These are phyloP conservation scores for Uropsilus gracilis DNA, from an alignment of 2,113 vertebrate species.

Conservation along the genomic window DNA sequence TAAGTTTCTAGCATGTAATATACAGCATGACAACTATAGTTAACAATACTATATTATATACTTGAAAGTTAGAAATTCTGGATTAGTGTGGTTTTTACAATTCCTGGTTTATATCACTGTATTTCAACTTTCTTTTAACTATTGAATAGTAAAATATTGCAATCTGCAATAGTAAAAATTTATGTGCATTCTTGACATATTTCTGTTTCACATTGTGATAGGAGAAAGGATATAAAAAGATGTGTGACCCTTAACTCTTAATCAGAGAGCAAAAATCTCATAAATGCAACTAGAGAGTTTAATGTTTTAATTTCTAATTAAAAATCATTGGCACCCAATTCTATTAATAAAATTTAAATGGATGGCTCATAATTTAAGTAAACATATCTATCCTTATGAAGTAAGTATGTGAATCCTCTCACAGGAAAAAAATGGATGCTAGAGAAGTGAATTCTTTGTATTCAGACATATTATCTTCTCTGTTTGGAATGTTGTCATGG, in stretches of 20 bases:
- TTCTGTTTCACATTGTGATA: slow-evolving; percentile 65
- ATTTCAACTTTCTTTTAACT: slow-evolving; percentile 69
- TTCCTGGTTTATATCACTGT: not conserved
- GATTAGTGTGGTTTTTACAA: slow-evolving; percentile 15
- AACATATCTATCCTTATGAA: slow-evolving; percentile 31
- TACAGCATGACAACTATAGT: not conserved
- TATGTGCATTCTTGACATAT: slow-evolving; percentile 70
- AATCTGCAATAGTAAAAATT: slow-evolving; percentile 57
- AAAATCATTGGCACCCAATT: not conserved
- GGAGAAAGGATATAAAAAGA: slow-evolving; percentile 58
- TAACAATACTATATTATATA: not conserved
- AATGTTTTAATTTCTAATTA: slow-evolving; percentile 56
- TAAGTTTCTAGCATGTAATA: not conserved
- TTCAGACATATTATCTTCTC: slow-evolving; percentile 78
- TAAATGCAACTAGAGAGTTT: slow-evolving; percentile 14
- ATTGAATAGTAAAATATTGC: slow-evolving; percentile 59
- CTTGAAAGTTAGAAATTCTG: not conserved
- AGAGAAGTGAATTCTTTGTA: slow-evolving; percentile 76
- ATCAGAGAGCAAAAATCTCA: slow-evolving; percentile 57
- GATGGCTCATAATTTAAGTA: slow-evolving; percentile 70
- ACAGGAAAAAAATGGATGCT: slow-evolving; percentile 67
- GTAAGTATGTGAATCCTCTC: slow-evolving; percentile 45
- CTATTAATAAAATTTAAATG: slow-evolving; percentile 42
- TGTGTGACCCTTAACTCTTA: slow-evolving; percentile 53
- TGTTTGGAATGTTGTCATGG: slow-evolving; percentile 77